A percentile compares a stretch with the other conserved stretches of the same genome.
Evolutionary conservation across 2,888 invertebrate species (phyloP).

Genomic region (Lagria hirta): DNA sequence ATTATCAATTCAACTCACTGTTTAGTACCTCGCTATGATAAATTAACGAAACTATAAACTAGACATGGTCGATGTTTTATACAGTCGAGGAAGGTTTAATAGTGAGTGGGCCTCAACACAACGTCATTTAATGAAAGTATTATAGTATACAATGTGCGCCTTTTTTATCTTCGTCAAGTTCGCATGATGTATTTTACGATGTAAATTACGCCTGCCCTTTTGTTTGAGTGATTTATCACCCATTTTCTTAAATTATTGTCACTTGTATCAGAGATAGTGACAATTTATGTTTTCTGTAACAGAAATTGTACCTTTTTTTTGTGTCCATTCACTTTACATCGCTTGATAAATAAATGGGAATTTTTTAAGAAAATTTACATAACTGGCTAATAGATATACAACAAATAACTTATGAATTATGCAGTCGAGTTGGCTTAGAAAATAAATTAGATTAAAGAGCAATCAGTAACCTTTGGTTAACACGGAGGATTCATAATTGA

Average conservation of each 20-base stretch:
- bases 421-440: slow-evolving; percentile 8
- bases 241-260: slow-evolving; percentile 22
- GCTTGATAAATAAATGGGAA: not conserved
- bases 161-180: slow-evolving; percentile 27
- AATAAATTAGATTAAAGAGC: slow-evolving; percentile 23
- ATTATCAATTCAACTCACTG: slow-evolving; percentile 10
- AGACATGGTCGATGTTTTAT: slow-evolving; percentile 18
- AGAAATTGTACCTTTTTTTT: slow-evolving; percentile 3
- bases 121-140: slow-evolving; percentile 25
- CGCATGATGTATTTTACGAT: slow-evolving; percentile 19
- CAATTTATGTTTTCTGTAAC: slow-evolving; percentile 12
- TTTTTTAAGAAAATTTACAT: slow-evolving; percentile 15
- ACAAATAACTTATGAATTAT: slow-evolving; percentile 13
- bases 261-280: slow-evolving; percentile 11
- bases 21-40: slow-evolving; percentile 14
- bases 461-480: slow-evolving; percentile 17
- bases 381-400: slow-evolving; percentile 4
- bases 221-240: slow-evolving; percentile 22
- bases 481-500: too few relatives aligned
- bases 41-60: slow-evolving; percentile 23
- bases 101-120: slow-evolving; percentile 24
- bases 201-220: slow-evolving; percentile 21
- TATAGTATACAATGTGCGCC: slow-evolving; percentile 20
- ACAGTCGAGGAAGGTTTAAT: slow-evolving; percentile 18
- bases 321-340: slow-evolving; percentile 2